Evolutionary conservation across 1,140 invertebrate species (phyloP).

Genomic region (Nasonia longicornis): DNA sequence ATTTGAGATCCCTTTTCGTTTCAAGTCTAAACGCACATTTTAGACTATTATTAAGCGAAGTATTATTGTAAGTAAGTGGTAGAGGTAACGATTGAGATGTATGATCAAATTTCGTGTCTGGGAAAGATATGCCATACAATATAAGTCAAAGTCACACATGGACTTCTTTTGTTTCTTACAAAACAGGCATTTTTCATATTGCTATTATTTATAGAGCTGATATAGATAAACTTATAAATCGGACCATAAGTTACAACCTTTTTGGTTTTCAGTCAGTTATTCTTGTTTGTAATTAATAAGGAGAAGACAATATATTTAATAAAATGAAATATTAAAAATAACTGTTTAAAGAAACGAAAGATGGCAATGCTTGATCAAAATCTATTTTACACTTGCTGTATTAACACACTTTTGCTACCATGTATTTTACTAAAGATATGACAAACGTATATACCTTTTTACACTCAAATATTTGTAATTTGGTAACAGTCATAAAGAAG

Average conservation of each 20-base stretch:
- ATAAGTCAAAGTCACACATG: conserved; percentile 14
- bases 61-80: conserved; percentile 42
- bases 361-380: conserved; percentile 24
- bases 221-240: neutral
- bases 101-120: conserved; percentile 27
- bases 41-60: conserved; percentile 32
- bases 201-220: neutral
- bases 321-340: neutral
- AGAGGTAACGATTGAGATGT: conserved; percentile 28
- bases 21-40: conserved; percentile 43
- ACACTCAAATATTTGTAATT: conserved; percentile 40
- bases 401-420: conserved; percentile 44
- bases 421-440: conserved; percentile 43
- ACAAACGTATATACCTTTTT: conserved; percentile 38
- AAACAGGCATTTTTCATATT: conserved; percentile 12
- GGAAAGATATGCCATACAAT: neutral
- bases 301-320: neutral
- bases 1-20: conserved; percentile 36
- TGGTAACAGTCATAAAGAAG: conserved; percentile 10
- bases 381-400: conserved; percentile 47
- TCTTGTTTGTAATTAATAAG: neutral
- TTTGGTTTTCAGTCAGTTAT: neutral
- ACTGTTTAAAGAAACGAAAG: conserved; percentile 22
- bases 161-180: conserved; percentile 31
- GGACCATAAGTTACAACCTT: neutral